Percentiles rank a stretch among this genome's conserved stretches.
Conservation (phyloP, 2,888 invertebrate species). For the Seira ritae region DNA sequence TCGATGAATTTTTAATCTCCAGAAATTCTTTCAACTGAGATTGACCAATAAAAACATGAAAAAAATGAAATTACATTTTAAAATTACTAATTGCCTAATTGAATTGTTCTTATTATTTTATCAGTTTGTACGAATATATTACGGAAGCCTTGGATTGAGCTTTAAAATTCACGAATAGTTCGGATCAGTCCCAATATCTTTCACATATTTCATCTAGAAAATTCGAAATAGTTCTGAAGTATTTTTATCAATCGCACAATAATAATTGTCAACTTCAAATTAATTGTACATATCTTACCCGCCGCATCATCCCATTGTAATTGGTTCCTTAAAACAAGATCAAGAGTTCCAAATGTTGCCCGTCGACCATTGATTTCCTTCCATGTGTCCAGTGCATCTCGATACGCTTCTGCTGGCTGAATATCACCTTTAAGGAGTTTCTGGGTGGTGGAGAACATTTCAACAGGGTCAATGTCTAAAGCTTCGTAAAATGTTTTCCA, state of each 20-base stretch:
- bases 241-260: neutral
- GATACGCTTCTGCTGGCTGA: constrained; percentile 61
- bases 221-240: neutral
- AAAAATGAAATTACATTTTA: constrained; percentile 28
- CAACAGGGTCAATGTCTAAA: constrained; percentile 63
- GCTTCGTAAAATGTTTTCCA: constrained; percentile 65
- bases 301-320: constrained; percentile 66
- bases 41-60: constrained; percentile 57
- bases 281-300: constrained; percentile 44
- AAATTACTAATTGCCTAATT: neutral
- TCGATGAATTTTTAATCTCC: constrained; percentile 24
- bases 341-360: constrained; percentile 61
- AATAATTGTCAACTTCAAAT: neutral
- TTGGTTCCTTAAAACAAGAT: constrained; percentile 51
- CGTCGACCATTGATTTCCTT: constrained; percentile 63
- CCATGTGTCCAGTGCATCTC: constrained; percentile 67
- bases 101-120: neutral
- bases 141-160: neutral
- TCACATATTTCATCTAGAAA: constrained; percentile 63
- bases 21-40: constrained; percentile 62
- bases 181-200: constrained; percentile 57
- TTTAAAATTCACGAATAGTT: neutral
- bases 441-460: constrained; percentile 68
- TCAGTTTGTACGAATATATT: neutral
- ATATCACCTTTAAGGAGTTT: constrained; percentile 64